These are phyloP conservation scores for Eulemur macaco DNA, from an alignment of 2,113 vertebrate species.

Conservation along the genomic window DNA sequence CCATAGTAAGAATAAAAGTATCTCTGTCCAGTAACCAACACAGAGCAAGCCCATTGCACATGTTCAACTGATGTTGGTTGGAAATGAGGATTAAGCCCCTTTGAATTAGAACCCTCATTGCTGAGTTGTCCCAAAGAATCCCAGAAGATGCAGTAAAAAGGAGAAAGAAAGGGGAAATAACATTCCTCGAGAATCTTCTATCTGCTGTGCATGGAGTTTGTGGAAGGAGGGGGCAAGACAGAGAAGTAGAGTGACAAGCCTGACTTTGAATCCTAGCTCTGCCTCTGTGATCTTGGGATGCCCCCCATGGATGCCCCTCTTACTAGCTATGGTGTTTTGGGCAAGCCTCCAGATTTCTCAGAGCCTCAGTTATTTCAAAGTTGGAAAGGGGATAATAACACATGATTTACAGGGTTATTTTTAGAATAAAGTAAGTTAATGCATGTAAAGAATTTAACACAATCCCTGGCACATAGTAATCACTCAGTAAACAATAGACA, in stretches of 20 bases:
- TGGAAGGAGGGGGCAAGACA: not conserved
- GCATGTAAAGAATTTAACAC: not conserved
- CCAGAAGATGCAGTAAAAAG: not conserved
- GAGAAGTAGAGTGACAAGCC: not conserved
- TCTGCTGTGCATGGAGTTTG: not conserved
- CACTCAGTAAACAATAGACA: not conserved
- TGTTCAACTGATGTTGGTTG: not conserved
- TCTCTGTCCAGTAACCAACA: not conserved
- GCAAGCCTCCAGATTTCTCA: not conserved
- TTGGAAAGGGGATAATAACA: not conserved
- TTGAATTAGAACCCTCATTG: not conserved
- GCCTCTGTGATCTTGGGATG: not conserved
- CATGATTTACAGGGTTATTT: not conserved
- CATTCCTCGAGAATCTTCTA: not conserved
- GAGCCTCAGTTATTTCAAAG: not conserved
- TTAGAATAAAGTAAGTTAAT: not conserved
- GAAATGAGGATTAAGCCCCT: not conserved
- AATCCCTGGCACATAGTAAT: not conserved
- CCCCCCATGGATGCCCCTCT: not conserved
- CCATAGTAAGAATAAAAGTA: not conserved
- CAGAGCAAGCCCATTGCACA: not conserved
- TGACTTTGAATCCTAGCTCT: not conserved
- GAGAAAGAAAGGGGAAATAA: not conserved
- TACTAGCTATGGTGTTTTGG: not conserved
- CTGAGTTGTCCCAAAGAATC: not conserved